These are phyloP conservation scores for Agrotis exclamationis DNA, from an alignment of 2,888 invertebrate species.

Conservation along the genomic window DNA sequence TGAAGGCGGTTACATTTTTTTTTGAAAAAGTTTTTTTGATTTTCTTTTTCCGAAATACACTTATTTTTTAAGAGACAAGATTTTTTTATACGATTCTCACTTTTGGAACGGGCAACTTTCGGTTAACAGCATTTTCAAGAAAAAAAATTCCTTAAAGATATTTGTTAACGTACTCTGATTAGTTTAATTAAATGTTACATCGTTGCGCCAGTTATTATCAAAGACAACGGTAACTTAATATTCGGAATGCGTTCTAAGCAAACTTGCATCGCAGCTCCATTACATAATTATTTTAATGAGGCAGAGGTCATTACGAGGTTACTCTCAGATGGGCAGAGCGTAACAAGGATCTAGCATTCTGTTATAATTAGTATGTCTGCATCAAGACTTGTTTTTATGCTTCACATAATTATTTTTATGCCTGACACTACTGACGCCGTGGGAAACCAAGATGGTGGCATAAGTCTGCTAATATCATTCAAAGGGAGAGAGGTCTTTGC, in stretches of 20 bases:
- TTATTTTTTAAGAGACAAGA: neutral
- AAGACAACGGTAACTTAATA: constrained; percentile 13
- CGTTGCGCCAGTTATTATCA: constrained; percentile 3
- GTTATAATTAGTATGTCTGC: constrained; percentile 11
- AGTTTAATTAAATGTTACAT: neutral
- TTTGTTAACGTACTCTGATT: neutral
- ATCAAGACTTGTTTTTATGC: neutral
- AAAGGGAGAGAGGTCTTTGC: neutral
- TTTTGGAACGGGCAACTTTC: neutral
- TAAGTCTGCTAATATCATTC: neutral
- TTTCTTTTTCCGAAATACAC: neutral
- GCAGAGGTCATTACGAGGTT: constrained; percentile 31
- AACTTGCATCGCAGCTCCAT: constrained; percentile 22
- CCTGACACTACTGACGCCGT: neutral
- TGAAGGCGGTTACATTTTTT: too few relatives aligned
- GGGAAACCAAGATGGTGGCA: neutral
- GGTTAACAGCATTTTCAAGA: too few relatives aligned
- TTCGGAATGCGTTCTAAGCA: constrained; percentile 32
- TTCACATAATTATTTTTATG: neutral
- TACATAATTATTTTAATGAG: constrained; percentile 39
- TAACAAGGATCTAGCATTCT: constrained; percentile 28
- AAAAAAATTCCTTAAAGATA: too few relatives aligned
- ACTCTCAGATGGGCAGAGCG: constrained; percentile 9
- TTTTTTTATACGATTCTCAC: too few relatives aligned
- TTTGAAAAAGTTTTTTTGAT: neutral